Evolutionary conservation across 2,113 vertebrate species (phyloP).

Genomic region (Andinoacara biseriatus): DNA sequence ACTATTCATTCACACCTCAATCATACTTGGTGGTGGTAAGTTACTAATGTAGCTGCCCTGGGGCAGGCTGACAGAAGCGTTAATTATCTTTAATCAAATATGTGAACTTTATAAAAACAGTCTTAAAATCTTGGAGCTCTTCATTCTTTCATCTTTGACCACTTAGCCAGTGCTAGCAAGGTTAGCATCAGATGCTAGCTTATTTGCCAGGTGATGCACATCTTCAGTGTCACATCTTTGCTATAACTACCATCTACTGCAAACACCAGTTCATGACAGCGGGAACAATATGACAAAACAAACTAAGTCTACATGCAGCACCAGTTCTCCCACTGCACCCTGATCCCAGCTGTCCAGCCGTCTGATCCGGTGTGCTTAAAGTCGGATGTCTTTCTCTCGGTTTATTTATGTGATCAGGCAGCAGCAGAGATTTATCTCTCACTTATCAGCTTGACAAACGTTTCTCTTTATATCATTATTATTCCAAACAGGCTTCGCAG

Average conservation of each 20-base stretch:
- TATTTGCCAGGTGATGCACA: not conserved
- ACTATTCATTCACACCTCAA: no score
- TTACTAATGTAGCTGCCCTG: no score
- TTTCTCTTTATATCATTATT: slow-evolving; percentile 76
- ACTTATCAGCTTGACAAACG: slow-evolving; percentile 75
- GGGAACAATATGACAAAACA: not conserved
- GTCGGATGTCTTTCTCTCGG: not conserved
- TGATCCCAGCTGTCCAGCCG: not conserved
- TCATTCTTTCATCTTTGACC: not conserved
- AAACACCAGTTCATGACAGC: not conserved
- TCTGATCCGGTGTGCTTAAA: slow-evolving; percentile 4
- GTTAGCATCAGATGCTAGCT: not conserved
- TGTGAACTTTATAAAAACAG: not conserved
- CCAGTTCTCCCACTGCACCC: not conserved
- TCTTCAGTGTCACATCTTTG: not conserved
- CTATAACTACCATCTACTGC: not conserved
- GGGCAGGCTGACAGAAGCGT: no score
- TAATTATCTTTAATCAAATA: not conserved
- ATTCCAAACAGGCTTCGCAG: slow-evolving; percentile 66
- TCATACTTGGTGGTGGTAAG: no score
- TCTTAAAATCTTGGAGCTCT: not conserved
- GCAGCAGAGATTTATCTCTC: slow-evolving; percentile 71
- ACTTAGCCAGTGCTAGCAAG: not conserved
- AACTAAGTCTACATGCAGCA: not conserved
- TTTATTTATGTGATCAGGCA: slow-evolving; percentile 40